These are phyloP conservation scores for Trachelus tabidus DNA, from an alignment of 2,888 invertebrate species.

Conservation along the genomic window DNA sequence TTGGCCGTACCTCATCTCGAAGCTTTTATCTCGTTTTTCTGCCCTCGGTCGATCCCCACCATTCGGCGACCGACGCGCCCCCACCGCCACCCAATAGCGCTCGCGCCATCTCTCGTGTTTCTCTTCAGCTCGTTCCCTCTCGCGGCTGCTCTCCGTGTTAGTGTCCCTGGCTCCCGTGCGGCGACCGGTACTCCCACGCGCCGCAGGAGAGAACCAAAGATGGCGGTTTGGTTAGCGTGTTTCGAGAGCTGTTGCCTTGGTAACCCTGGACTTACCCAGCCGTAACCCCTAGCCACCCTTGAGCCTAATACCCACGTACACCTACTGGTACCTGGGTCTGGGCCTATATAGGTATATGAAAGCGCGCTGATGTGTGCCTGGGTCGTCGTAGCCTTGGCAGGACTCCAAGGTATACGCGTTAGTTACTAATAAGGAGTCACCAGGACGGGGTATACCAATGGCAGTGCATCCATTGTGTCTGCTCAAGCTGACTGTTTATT, in stretches of 20 bases:
- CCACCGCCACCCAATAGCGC: slow-evolving; percentile 12
- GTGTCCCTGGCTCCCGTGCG: slow-evolving; percentile 19
- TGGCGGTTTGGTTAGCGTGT: slow-evolving; percentile 57
- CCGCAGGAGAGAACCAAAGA: slow-evolving; percentile 42
- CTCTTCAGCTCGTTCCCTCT: slow-evolving; percentile 18
- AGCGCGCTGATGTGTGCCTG: not conserved
- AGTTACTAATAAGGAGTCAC: not conserved
- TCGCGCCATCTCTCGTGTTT: slow-evolving; percentile 28
- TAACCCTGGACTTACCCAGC: slow-evolving; percentile 63
- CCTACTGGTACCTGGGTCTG: not conserved
- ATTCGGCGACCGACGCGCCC: not conserved
- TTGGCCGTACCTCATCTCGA: slow-evolving; percentile 50
- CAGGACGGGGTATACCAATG: not conserved
- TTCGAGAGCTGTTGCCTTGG: slow-evolving; percentile 65
- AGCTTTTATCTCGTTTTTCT: slow-evolving; percentile 50
- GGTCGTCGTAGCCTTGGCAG: not conserved
- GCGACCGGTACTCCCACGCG: slow-evolving; percentile 32
- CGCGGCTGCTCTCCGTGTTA: slow-evolving; percentile 10
- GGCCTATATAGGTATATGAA: not conserved
- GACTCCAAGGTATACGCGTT: not conserved
- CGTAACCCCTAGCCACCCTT: slow-evolving; percentile 44
- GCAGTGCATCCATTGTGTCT: not conserved
- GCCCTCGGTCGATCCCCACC: not conserved
- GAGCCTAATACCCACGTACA: not conserved
- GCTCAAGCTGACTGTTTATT: not conserved